These are phyloP conservation scores for Eurypyga helias DNA, from an alignment of 2,113 vertebrate species.

Conservation along the genomic window DNA sequence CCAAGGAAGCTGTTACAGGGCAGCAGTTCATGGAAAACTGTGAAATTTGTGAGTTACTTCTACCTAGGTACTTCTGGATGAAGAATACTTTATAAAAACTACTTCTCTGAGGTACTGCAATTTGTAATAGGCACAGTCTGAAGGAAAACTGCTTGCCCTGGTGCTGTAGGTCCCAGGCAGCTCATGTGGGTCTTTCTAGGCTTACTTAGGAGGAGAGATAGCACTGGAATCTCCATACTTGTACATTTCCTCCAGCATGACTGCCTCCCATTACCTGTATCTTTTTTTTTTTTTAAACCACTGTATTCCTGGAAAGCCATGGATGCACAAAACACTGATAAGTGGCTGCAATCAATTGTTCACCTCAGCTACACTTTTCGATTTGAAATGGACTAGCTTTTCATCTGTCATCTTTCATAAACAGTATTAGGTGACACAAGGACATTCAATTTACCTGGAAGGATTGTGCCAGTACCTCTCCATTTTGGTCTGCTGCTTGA, in stretches of 20 bases:
- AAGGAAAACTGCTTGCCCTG: accelerated
- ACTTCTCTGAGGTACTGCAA: not conserved
- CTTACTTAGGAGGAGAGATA: not conserved
- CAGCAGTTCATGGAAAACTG: not conserved
- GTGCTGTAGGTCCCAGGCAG: not conserved
- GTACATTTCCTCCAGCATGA: not conserved
- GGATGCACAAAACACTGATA: not conserved
- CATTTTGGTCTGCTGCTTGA: not conserved
- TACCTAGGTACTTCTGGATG: not conserved
- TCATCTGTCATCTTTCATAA: not conserved
- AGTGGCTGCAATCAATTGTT: not conserved
- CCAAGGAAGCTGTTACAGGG: not conserved
- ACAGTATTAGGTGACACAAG: not conserved
- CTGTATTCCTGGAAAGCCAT: not conserved
- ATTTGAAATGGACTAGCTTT: not conserved
- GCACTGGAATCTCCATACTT: not conserved
- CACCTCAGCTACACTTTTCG: not conserved
- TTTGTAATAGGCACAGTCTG: not conserved
- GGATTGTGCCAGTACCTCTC: not conserved
- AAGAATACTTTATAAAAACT: not conserved
- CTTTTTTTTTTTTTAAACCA: not conserved
- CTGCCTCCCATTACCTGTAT: not conserved
- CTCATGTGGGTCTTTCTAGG: not conserved
- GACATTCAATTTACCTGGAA: not conserved
- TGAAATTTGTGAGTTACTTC: not conserved